These are phyloP conservation scores for Atherix ibis DNA, from an alignment of 2,888 invertebrate genomes.

Conservation along the genomic window DNA sequence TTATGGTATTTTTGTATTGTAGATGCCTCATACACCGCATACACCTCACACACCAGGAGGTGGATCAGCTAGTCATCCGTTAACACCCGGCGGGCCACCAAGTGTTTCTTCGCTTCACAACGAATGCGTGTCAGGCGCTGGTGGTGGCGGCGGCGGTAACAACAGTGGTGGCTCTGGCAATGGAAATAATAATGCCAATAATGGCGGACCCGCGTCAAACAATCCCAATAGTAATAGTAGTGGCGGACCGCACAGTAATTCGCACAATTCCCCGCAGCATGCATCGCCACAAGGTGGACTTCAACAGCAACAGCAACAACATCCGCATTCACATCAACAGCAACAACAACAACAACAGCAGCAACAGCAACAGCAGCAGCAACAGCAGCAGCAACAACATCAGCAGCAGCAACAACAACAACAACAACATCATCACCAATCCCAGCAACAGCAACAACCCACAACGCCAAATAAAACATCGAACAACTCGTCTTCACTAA, in stretches of 20 bases:
- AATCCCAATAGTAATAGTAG: slow-evolving; percentile 14
- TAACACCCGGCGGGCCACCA: slow-evolving; percentile 62
- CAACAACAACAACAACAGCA: too few species aligned
- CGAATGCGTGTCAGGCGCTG: slow-evolving; percentile 18
- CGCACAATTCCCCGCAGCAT: slow-evolving; percentile 34
- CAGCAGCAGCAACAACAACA: too few species aligned
- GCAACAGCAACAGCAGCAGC: too few species aligned
- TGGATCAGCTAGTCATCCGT: slow-evolving; percentile 53
- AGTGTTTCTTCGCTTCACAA: slow-evolving; percentile 54
- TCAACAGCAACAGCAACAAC: too few species aligned
- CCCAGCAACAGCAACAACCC: slow-evolving; percentile 15
- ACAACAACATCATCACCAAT: too few species aligned
- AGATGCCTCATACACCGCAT: slow-evolving; percentile 75
- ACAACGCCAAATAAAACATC: slow-evolving; percentile 12
- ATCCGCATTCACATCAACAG: slow-evolving; percentile 8
- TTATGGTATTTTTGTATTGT: slow-evolving; percentile 6
- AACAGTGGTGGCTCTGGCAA: slow-evolving; percentile 14
- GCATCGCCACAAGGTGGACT: slow-evolving; percentile 20
- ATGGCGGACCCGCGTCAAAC: too few species aligned
- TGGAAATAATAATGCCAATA: slow-evolving; percentile 14
- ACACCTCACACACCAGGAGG: slow-evolving; percentile 61
- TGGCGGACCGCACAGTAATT: slow-evolving; percentile 15
- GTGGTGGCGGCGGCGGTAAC: slow-evolving; percentile 1
- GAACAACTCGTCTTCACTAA: slow-evolving; percentile 20
- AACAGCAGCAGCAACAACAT: too few species aligned